Evolutionary conservation across 2,888 invertebrate genomes (phyloP).

Genomic region (Himalopsyche anomala): DNA sequence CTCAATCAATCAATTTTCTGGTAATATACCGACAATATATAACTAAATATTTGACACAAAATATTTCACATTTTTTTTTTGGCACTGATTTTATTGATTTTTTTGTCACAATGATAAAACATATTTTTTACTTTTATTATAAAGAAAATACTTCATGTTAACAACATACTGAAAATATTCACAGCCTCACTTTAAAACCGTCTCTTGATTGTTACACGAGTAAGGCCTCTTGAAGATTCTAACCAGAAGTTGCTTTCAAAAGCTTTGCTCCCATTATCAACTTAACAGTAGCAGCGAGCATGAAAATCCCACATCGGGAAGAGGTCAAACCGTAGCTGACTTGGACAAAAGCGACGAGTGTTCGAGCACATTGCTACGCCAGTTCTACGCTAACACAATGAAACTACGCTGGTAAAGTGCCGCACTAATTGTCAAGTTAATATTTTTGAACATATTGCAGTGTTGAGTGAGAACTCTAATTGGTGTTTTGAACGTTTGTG

Average conservation of each 20-base stretch:
- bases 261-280: conserved; percentile 22
- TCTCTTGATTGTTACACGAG: background rate
- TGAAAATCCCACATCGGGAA: background rate
- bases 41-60: too few species aligned
- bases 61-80: too few species aligned
- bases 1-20: too few species aligned
- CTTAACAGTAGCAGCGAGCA: background rate
- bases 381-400: conserved; percentile 20
- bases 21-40: too few species aligned
- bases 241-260: conserved; percentile 16
- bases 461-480: background rate
- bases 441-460: conserved; percentile 11
- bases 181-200: too few species aligned
- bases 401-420: background rate
- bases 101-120: too few species aligned
- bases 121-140: too few species aligned
- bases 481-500: background rate
- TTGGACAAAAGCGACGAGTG: conserved; percentile 27
- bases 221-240: conserved; percentile 29
- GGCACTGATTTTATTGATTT: too few species aligned
- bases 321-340: conserved; percentile 21
- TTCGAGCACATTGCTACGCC: conserved; percentile 24
- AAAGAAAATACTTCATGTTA: too few species aligned
- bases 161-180: too few species aligned
- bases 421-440: conserved; percentile 16